A percentile compares a stretch with the other conserved stretches of the same genome.
phyloP scores from a whole-genome alignment of 2,888 invertebrate species.

The Sylvicola cinctus region DNA sequence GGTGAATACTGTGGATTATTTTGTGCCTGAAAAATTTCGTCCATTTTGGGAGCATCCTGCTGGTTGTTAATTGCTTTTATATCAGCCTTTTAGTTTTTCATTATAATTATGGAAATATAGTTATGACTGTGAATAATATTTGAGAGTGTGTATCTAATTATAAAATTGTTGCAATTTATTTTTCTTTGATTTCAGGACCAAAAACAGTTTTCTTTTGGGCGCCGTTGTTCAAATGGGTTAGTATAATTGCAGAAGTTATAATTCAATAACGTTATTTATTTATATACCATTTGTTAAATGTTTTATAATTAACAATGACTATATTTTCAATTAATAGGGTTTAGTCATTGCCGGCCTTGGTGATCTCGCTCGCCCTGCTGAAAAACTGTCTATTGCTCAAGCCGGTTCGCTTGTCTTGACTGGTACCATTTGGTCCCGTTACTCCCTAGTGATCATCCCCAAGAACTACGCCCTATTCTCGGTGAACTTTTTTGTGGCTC shows the following conservation, averaged over 20 bases:
- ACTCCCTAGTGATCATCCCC: conserved; percentile 90
- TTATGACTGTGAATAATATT: conserved; percentile 6
- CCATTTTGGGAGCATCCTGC: conserved; percentile 97
- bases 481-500: conserved; percentile 91
- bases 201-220: conserved; percentile 99
- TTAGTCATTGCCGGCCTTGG: conserved; percentile 77
- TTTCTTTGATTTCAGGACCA: conserved; percentile 58
- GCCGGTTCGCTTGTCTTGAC: conserved; percentile 68
- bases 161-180: too few species aligned
- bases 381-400: conserved; percentile 65
- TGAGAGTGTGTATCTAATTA: conserved; percentile 8
- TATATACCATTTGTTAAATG: too few species aligned
- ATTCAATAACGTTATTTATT: too few species aligned
- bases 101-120: background rate
- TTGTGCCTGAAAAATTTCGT: conserved; percentile 58
- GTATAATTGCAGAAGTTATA: too few species aligned
- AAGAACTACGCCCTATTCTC: conserved; percentile 89
- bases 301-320: conserved; percentile 1
- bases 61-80: conserved; percentile 37
- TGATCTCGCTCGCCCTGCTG: conserved; percentile 76
- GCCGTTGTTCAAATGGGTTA: conserved; percentile 94
- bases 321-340: conserved; percentile 12
- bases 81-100: conserved; percentile 2
- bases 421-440: conserved; percentile 85
- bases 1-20: conserved; percentile 36